These are phyloP conservation scores for Acromyrmex heyeri DNA, from an alignment of 1,140 invertebrate genomes.

Conservation along the genomic window DNA sequence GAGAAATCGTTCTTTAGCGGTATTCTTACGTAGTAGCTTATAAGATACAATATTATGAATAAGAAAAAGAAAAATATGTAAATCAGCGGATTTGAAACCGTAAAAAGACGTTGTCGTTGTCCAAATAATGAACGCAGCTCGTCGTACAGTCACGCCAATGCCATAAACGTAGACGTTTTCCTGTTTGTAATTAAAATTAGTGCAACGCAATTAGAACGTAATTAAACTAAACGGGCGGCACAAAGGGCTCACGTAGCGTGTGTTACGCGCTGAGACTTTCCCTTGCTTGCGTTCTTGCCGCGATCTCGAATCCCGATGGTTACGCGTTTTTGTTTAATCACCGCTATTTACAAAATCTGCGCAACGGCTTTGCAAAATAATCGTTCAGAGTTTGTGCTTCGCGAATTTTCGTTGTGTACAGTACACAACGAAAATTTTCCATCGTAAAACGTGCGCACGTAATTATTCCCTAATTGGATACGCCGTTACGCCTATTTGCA, in stretches of 20 bases:
- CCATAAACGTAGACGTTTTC: constrained; percentile 58
- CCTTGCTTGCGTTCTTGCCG: constrained; percentile 36
- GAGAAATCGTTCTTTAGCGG: not conserved
- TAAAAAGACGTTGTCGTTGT: constrained; percentile 8
- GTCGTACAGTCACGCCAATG: constrained; percentile 14
- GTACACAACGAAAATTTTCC: not conserved
- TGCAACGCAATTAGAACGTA: constrained; percentile 69
- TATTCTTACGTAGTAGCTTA: not conserved
- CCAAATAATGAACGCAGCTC: constrained; percentile 46
- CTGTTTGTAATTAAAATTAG: constrained; percentile 74
- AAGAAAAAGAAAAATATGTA: not conserved
- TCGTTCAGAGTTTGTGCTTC: not conserved
- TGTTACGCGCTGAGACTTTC: constrained; percentile 58
- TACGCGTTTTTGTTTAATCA: constrained; percentile 45
- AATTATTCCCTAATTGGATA: constrained; percentile 45
- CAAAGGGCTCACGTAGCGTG: constrained; percentile 66
- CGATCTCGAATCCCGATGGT: constrained; percentile 12
- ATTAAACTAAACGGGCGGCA: constrained; percentile 71
- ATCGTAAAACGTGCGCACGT: constrained; percentile 6
- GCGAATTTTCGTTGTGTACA: constrained; percentile 6
- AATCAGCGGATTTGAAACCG: not conserved
- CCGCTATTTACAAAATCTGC: constrained; percentile 33
- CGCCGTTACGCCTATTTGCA: constrained; percentile 20
- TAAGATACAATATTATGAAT: not conserved
- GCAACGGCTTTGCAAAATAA: constrained; percentile 9